A percentile compares a stretch with the other conserved stretches of the same genome.
These are phyloP conservation scores for Neolamprologus devosi DNA, from an alignment of 2,113 vertebrate species.

Conservation along the genomic window DNA sequence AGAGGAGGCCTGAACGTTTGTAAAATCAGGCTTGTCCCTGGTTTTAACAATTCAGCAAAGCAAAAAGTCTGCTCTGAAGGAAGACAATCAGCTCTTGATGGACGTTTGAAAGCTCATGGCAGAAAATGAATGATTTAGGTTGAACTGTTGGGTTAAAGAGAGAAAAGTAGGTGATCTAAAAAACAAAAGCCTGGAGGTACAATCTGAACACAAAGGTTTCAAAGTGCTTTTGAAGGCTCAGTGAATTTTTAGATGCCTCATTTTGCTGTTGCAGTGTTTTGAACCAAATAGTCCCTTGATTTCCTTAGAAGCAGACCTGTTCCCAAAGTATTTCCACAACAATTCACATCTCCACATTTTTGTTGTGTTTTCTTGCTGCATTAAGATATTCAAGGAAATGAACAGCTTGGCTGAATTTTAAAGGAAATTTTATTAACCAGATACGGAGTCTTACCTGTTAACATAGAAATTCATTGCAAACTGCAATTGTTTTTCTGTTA, in stretches of 20 bases:
- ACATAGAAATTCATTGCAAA: neutral
- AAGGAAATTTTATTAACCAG: neutral
- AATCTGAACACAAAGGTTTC: neutral
- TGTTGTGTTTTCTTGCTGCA: neutral
- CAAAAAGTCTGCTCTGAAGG: neutral
- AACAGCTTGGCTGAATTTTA: neutral
- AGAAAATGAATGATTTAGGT: neutral
- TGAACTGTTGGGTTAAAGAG: neutral
- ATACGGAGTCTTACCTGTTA: accelerated
- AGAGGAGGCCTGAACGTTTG: neutral
- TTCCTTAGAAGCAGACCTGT: neutral
- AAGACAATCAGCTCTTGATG: neutral
- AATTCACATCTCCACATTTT: neutral
- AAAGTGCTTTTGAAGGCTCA: neutral
- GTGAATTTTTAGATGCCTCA: neutral
- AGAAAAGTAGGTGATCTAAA: neutral
- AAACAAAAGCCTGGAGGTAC: neutral
- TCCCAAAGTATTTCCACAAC: neutral
- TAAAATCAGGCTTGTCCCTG: neutral
- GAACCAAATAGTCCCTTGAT: neutral
- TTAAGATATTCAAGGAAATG: neutral
- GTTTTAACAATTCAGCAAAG: neutral
- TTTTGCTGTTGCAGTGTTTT: neutral
- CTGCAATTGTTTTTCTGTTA: neutral
- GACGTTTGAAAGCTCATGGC: neutral